These are phyloP conservation scores for Harpagoxenus sublaevis DNA, from an alignment of 2,888 invertebrate species.

Conservation along the genomic window DNA sequence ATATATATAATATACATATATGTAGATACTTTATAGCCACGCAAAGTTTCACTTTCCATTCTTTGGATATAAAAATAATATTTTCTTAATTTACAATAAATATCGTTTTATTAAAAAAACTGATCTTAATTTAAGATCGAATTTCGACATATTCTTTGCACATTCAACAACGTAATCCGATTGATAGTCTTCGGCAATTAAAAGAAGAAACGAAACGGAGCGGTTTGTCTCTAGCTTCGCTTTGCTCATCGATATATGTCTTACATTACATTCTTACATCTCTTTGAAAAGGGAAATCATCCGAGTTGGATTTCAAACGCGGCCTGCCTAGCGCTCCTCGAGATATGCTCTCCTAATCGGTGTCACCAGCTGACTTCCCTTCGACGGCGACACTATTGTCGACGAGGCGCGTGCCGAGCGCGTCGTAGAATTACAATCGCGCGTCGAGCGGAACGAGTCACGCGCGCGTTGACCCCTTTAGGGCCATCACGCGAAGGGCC, in stretches of 20 bases:
- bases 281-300: conserved; percentile 11
- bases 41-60: not conserved
- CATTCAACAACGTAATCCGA: not conserved
- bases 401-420: conserved; percentile 41
- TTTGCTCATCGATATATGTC: not conserved
- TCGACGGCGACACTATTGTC: conserved; percentile 35
- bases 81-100: not conserved
- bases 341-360: conserved; percentile 74
- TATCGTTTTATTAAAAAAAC: not conserved
- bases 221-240: not conserved
- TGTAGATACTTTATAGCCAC: not conserved
- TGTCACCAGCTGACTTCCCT: conserved; percentile 74
- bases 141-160: not conserved
- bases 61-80: not conserved
- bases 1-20: not conserved
- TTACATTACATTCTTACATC: no score
- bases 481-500: conserved; percentile 79
- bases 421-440: conserved; percentile 25
- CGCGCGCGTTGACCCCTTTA: conserved; percentile 64
- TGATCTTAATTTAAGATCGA: not conserved
- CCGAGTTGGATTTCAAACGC: conserved; percentile 8
- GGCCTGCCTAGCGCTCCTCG: not conserved
- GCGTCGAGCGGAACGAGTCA: conserved; percentile 19
- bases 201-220: not conserved
- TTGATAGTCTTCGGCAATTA: not conserved